Evolutionary conservation across 2,113 vertebrate species (phyloP).

Genomic region (Amblyopsis rosae): DNA sequence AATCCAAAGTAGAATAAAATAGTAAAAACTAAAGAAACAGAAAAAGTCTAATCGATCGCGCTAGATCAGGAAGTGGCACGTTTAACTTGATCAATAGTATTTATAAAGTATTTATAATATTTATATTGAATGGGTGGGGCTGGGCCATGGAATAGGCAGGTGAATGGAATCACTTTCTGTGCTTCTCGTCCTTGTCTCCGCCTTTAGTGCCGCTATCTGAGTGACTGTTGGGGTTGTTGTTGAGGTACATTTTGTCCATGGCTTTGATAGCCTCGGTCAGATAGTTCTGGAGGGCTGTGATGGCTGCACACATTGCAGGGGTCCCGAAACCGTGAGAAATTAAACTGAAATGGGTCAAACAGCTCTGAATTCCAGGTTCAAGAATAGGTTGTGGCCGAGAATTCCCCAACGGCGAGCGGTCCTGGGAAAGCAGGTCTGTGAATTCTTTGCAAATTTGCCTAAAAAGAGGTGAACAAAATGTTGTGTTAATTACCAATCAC

Average conservation of each 20-base stretch:
- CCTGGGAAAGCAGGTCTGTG: conserved; percentile 99
- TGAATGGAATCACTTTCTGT: conserved; percentile 89
- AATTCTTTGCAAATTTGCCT: conserved; percentile 99
- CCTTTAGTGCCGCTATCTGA: conserved; percentile 96
- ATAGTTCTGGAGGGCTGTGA: conserved; percentile 99
- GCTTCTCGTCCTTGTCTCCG: conserved; percentile 98
- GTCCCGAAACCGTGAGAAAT: conserved; percentile 99
- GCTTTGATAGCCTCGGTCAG: conserved; percentile 99
- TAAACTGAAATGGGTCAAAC: conserved; percentile 99
- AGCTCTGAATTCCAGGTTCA: conserved; percentile 99
- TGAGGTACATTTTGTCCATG: conserved; percentile 99
- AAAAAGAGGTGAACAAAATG: conserved; percentile 54
- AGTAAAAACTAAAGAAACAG: conserved; percentile 52
- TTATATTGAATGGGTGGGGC: conserved; percentile 63
- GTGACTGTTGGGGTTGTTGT: conserved; percentile 98
- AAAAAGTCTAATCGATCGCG: conserved; percentile 67
- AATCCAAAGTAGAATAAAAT: conserved; percentile 70
- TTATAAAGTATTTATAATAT: conserved; percentile 81
- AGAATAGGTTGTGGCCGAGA: conserved; percentile 96
- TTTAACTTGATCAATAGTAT: conserved; percentile 80
- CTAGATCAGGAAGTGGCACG: conserved; percentile 79
- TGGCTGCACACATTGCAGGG: conserved; percentile 94
- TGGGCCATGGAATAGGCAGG: conserved; percentile 28
- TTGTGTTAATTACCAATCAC: conserved; percentile 44
- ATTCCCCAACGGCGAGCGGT: conserved; percentile 98